Evolutionary conservation across 2,888 invertebrate genomes (phyloP), one percentile per base, ranked within the genome.

Genomic region (Erynnis tages): DNA sequence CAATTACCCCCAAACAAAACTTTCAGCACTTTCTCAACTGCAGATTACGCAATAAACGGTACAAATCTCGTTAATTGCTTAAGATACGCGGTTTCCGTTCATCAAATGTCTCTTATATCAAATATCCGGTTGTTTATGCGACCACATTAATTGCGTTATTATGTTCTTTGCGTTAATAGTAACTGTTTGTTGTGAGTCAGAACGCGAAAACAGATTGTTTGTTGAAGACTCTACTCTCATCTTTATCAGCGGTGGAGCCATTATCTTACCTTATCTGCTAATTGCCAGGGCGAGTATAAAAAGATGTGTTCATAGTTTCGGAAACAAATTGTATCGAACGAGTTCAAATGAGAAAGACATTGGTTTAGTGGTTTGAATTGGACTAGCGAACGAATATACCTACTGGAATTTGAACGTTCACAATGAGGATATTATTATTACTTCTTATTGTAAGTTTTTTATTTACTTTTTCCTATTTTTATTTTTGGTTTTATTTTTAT

Each of bases 251-350:
- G 65, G 69, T 76, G 75, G 63, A 77, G 73, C 67, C 67, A 76
- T 85, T 86, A 88, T 88, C 87, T 82, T 65, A 70, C 68, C 72
- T 88, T 89, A 88, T 89, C 89, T 82, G 50, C 71, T 84, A 85
- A 87, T 86, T 83, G 69, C 73, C 66, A 57, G 64, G 53, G 58
- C 54, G 59, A 66, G 78, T 88, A 89, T 89, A 89, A 79, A 87
- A 88, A 79, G 74, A 68, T 67, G 59, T 58, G 55, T 60, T 60
- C 59, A 53, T 57, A 59, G 62, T 71, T 69, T 73, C 68, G 62
- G 57, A 61, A 65, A 67, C 73, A 77, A 69, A 79, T 71, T 69
- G 59, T 66, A 75, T 82, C 87, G 87, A 85, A 85, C 87, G 84
- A 86, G 77, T 77, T 81, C 77, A 67, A 72, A 76, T 75, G 81